These are phyloP conservation scores for Dryas iulia DNA, from an alignment of 1,140 invertebrate genomes.

Conservation along the genomic window DNA sequence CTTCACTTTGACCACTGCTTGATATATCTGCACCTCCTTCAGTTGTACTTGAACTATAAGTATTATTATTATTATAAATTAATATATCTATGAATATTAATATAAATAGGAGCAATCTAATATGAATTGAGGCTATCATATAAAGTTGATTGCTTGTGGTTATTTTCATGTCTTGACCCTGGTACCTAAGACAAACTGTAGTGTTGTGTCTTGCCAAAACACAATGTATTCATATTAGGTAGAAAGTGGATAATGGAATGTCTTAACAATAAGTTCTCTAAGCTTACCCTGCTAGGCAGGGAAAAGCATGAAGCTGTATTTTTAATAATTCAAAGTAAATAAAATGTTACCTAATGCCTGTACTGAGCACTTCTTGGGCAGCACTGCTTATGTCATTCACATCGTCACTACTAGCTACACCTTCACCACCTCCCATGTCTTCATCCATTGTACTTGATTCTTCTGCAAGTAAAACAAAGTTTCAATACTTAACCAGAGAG, in stretches of 20 bases:
- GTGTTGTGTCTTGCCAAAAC: too few species aligned
- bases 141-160: too few species aligned
- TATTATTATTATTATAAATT: neutral
- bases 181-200: too few species aligned
- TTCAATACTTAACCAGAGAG: too few species aligned
- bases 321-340: conserved; percentile 2
- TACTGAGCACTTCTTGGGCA: conserved; percentile 62
- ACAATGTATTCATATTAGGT: too few species aligned
- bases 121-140: too few species aligned
- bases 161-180: too few species aligned
- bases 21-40: conserved; percentile 69
- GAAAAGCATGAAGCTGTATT: conserved; percentile 1
- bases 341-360: conserved; percentile 62
- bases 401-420: conserved; percentile 73
- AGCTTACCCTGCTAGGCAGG: too few species aligned
- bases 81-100: too few species aligned
- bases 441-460: conserved; percentile 78
- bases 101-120: too few species aligned
- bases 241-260: too few species aligned
- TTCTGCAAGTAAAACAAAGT: conserved; percentile 41
- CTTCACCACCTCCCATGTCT: conserved; percentile 72
- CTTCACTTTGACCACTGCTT: conserved; percentile 66
- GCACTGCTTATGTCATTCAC: conserved; percentile 76
- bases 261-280: too few species aligned
- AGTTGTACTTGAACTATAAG: conserved; percentile 72